Base-by-base conservation (phyloP, 2,113 vertebrate species). In the Apaloderma vittatum region DNA sequence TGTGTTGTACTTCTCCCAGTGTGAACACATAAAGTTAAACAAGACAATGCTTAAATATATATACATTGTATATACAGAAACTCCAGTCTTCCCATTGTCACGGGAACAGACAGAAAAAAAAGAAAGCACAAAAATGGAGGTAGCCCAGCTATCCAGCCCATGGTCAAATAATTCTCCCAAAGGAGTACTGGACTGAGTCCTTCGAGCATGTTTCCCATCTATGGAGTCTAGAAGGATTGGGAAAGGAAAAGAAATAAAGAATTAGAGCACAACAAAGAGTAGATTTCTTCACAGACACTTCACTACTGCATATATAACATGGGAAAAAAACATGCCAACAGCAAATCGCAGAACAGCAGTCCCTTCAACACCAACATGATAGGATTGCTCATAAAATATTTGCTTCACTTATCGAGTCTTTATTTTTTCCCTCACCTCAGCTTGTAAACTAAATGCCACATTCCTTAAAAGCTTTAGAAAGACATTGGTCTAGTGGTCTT, bases 1-100 rank as follows among this genome's bases (percentile, higher is more conserved):
- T 63, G 98, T 98, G 90, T 97, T 98, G 34, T 98, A 97, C 86
- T 98, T 98, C 90, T 98, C 98, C 98, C 97, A 98, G 76, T 98
- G 97, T 32, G 97, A 98, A 79, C 98, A 94, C 96, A 97, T 97
- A 66, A 98, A 98, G 58, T 97, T 98, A 94, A 98, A 94, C 66
- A 98, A 95, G 84, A 97, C 84, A 67, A 97, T 94, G 86, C 94
- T 97, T 91, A 98, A 95, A 52, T 96, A 96, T 27, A 93, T 91
- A 97, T 97, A 98, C 94, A 98, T 98, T 54, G 90, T 98, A 85
- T 95, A 95, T 80, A 97, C 92, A 68, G 97, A 95, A 92, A 97
- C 61, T 79, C 92, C 94, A 2, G 74, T 59, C 75, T 95, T 96
- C 75, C 93, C 96, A 86, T 90, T 95, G 66, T 95, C 82, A 82